Evolutionary conservation across 2,797 vertebrate species (phyloP).

Genomic region (Neostethus bicornis): DNA sequence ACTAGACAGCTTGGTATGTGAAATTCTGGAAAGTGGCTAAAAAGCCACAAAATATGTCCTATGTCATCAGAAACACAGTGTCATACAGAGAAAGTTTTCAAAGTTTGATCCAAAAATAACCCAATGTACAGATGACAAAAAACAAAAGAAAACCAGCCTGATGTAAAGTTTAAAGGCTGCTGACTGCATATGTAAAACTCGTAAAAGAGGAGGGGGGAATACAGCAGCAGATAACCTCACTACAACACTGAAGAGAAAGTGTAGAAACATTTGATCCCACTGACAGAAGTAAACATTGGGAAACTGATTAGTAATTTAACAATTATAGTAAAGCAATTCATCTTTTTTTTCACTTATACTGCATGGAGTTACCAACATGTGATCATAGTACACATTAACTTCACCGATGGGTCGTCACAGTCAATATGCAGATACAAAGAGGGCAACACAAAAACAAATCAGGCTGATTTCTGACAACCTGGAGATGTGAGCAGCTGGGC

Average conservation of each 20-base stretch:
- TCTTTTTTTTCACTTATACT: constrained; percentile 63
- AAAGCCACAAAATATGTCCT: constrained; percentile 37
- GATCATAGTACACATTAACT: constrained; percentile 64
- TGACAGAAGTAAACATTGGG: constrained; percentile 58
- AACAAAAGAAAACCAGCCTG: constrained; percentile 15
- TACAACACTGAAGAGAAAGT: constrained; percentile 65
- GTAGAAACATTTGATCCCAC: constrained; percentile 60
- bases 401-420: constrained; percentile 46
- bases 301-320: constrained; percentile 59
- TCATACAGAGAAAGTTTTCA: constrained; percentile 37
- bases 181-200: constrained; percentile 33
- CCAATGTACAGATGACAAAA: constrained; percentile 18
- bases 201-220: constrained; percentile 22
- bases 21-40: constrained; percentile 26
- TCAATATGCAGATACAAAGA: constrained; percentile 54
- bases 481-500: constrained; percentile 30
- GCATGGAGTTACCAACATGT: constrained; percentile 60
- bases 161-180: constrained; percentile 19
- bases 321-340: constrained; percentile 63
- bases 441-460: constrained; percentile 36
- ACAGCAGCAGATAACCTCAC: constrained; percentile 46
- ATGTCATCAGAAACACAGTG: constrained; percentile 56
- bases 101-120: constrained; percentile 25
- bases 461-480: constrained; percentile 28
- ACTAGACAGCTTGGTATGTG: constrained; percentile 21